Percentiles rank a stretch among this genome's conserved stretches.
phyloP scores from a whole-genome alignment of 2,888 invertebrate species.

The Hanleya hanleyi region DNA sequence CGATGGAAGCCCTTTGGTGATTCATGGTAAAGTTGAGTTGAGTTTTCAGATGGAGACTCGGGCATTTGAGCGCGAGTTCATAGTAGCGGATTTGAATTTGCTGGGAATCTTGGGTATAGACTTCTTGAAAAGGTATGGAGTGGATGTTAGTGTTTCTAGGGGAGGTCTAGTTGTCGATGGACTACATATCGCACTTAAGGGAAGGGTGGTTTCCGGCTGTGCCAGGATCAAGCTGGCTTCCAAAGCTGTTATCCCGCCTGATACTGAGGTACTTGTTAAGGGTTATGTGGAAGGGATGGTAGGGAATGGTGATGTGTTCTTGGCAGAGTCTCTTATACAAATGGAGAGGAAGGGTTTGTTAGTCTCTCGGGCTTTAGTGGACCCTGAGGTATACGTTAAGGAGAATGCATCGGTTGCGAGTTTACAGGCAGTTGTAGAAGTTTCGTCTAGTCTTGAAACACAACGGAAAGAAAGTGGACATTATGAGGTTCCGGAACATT shows the following conservation, averaged over 20 bases:
- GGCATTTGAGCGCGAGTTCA: slow-evolving; percentile 20
- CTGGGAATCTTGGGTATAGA: slow-evolving; percentile 32
- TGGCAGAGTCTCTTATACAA: slow-evolving; percentile 5
- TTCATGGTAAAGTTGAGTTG: slow-evolving; percentile 17
- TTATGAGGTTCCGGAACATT: neutral
- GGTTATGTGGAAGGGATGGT: slow-evolving; percentile 11
- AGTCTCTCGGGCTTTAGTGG: neutral
- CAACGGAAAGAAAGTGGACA: neutral
- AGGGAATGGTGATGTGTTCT: neutral
- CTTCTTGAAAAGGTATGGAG: slow-evolving; percentile 30
- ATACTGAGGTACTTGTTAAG: slow-evolving; percentile 10
- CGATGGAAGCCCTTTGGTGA: slow-evolving; percentile 18
- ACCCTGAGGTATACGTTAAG: slow-evolving; percentile 10
- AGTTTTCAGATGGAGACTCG: slow-evolving; percentile 19
- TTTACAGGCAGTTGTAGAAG: slow-evolving; percentile 3
- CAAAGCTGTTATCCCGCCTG: slow-evolving; percentile 5
- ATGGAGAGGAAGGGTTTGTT: slow-evolving; percentile 16
- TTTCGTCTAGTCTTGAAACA: neutral
- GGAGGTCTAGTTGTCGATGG: slow-evolving; percentile 7
- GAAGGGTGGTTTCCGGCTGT: slow-evolving; percentile 9
- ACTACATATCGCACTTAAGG: slow-evolving; percentile 17
- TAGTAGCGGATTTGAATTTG: slow-evolving; percentile 31
- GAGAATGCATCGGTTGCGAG: slow-evolving; percentile 15
- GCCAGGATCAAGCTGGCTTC: slow-evolving; percentile 15
- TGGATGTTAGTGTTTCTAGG: slow-evolving; percentile 23